A percentile compares a stretch with the other conserved stretches of the same genome.
phyloP scores from a whole-genome alignment of 2,797 vertebrate species.

The Hippopotamyrus pictus region DNA sequence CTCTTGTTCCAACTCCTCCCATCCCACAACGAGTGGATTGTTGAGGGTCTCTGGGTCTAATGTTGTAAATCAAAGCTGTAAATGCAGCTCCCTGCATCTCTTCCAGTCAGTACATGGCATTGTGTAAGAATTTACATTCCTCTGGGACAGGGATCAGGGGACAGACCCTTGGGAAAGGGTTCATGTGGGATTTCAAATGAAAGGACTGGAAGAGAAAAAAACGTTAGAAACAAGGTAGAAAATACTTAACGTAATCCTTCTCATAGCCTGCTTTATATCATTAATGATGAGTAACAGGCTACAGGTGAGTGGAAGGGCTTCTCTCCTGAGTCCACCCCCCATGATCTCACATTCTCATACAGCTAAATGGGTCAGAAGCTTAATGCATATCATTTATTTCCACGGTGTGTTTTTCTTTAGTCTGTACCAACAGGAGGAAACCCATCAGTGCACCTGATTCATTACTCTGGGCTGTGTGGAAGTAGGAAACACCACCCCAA shows the following conservation, averaged over 20 bases:
- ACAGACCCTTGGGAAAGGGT: background rate
- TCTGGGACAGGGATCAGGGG: background rate
- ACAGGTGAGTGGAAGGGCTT: background rate
- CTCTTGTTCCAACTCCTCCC: background rate
- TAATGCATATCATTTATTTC: background rate
- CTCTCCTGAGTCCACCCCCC: background rate
- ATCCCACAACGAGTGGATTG: background rate
- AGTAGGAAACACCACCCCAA: background rate
- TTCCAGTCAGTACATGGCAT: background rate
- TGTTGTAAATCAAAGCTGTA: background rate
- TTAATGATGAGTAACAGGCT: background rate
- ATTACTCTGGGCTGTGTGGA: background rate
- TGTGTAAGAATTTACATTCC: constrained; percentile 12
- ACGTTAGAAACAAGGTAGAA: background rate
- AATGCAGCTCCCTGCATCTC: background rate
- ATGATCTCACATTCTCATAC: background rate
- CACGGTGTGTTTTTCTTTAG: background rate
- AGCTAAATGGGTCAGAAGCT: background rate
- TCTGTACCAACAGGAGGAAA: background rate
- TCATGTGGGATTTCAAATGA: background rate
- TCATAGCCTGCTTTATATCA: background rate
- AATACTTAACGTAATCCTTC: background rate
- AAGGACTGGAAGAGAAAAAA: background rate
- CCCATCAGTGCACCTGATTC: background rate
- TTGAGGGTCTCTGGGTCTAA: background rate